A percentile compares a stretch with the other conserved stretches of the same genome.
Evolutionary conservation across 2,113 vertebrate species (phyloP).

Genomic region (Phocoena phocoena): DNA sequence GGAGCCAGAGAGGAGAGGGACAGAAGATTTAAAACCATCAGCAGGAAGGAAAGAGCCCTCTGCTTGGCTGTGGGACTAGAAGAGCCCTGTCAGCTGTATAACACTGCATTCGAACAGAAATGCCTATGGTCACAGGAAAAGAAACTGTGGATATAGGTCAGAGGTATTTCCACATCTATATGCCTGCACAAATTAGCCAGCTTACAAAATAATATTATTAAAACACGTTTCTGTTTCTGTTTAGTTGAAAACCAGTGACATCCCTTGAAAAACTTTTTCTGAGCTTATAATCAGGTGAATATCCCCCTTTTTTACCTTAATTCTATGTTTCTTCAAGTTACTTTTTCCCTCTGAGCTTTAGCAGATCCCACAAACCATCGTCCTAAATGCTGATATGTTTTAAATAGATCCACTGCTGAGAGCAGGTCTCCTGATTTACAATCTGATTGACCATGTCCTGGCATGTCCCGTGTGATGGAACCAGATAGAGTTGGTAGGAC

Average conservation of each 20-base stretch:
- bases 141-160: background rate
- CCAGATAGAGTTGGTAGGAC: background rate
- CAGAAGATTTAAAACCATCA: background rate
- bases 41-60: background rate
- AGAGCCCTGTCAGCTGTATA: background rate
- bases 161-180: background rate
- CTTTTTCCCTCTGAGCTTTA: background rate
- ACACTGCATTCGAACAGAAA: background rate
- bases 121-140: background rate
- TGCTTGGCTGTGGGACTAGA: background rate
- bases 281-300: background rate
- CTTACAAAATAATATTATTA: background rate
- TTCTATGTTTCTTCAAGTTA: background rate
- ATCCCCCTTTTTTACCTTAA: background rate
- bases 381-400: background rate
- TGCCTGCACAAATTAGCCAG: background rate
- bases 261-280: background rate
- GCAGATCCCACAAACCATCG: background rate
- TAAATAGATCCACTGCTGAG: background rate
- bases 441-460: background rate
- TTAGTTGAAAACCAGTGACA: slow-evolving; percentile 2
- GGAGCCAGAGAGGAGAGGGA: background rate
- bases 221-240: background rate
- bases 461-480: background rate
- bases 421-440: background rate